These are phyloP conservation scores for Bellardia bayeri DNA, from an alignment of 2,888 invertebrate species.

Conservation along the genomic window DNA sequence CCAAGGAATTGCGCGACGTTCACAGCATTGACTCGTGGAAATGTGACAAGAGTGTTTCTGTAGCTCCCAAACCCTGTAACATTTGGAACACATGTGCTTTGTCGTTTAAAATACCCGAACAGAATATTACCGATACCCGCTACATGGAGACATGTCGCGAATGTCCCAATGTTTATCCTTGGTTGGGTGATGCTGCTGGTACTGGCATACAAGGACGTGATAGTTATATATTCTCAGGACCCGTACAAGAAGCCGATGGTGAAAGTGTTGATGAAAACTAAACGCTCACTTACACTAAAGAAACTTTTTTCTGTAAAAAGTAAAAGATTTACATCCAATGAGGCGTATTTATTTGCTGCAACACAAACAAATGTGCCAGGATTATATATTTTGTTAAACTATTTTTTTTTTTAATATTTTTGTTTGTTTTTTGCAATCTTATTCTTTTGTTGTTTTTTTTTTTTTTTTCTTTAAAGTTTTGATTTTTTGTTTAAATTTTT, in stretches of 20 bases:
- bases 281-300: background rate
- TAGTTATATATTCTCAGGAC: constrained; percentile 86
- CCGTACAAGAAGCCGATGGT: constrained; percentile 60
- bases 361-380: constrained; percentile 67
- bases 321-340: background rate
- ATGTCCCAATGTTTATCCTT: constrained; percentile 94
- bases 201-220: constrained; percentile 92
- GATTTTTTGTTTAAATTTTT: constrained; percentile 3
- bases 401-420: constrained; percentile 32
- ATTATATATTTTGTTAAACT: constrained; percentile 48
- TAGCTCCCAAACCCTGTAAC: constrained; percentile 91
- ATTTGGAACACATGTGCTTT: constrained; percentile 93
- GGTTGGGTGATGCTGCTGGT: constrained; percentile 94
- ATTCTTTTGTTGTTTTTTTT: constrained; percentile 10
- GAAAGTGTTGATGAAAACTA: constrained; percentile 64
- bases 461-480: too few species aligned
- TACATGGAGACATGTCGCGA: constrained; percentile 95
- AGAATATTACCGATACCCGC: constrained; percentile 91
- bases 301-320: constrained; percentile 1
- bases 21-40: constrained; percentile 92
- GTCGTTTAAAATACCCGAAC: constrained; percentile 90
- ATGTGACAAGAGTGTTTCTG: constrained; percentile 89
- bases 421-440: constrained; percentile 28
- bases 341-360: constrained; percentile 50
- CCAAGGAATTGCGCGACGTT: constrained; percentile 88